Percentiles rank a stretch among this genome's conserved stretches.
Evolutionary conservation across 2,888 invertebrate species (phyloP).

Genomic region (Acleris laterana): DNA sequence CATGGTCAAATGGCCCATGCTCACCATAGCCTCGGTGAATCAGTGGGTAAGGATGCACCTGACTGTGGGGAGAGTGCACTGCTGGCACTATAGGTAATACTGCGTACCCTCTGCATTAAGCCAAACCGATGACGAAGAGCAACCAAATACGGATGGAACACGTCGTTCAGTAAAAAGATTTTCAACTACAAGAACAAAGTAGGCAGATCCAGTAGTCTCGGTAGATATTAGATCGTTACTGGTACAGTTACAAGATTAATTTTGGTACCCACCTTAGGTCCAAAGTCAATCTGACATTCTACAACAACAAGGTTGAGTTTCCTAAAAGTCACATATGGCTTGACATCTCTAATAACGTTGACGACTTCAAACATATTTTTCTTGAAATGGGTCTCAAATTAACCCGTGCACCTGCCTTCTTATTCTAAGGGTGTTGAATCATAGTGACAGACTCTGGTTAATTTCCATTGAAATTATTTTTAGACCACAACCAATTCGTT

Average conservation of each 20-base stretch:
- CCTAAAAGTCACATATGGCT: no score
- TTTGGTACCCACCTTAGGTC: no score
- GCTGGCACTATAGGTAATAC: conserved; percentile 57
- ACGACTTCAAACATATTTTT: no score
- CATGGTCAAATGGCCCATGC: conserved; percentile 41
- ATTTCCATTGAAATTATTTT: conserved; percentile 43
- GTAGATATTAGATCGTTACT: conserved; percentile 45
- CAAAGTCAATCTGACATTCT: no score
- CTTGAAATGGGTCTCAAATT: no score
- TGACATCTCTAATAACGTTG: no score
- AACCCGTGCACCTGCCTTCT: conserved; percentile 54
- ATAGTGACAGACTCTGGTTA: conserved; percentile 61
- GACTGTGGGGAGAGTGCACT: conserved; percentile 51
- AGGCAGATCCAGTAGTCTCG: conserved; percentile 40
- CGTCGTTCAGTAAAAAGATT: conserved; percentile 49
- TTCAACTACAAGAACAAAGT: conserved; percentile 5
- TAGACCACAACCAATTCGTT: conserved; percentile 59
- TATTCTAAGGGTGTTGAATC: conserved; percentile 64
- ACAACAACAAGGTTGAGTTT: no score
- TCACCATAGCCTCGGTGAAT: conserved; percentile 51
- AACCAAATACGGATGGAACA: conserved; percentile 48
- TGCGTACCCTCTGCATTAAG: conserved; percentile 59
- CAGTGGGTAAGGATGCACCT: conserved; percentile 52
- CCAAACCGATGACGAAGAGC: conserved; percentile 53
- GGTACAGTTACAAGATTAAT: no score